A percentile compares a stretch with the other conserved stretches of the same genome.
These are phyloP conservation scores for Takifugu bimaculatus DNA, from an alignment of 2,113 vertebrate genomes.

Conservation along the genomic window DNA sequence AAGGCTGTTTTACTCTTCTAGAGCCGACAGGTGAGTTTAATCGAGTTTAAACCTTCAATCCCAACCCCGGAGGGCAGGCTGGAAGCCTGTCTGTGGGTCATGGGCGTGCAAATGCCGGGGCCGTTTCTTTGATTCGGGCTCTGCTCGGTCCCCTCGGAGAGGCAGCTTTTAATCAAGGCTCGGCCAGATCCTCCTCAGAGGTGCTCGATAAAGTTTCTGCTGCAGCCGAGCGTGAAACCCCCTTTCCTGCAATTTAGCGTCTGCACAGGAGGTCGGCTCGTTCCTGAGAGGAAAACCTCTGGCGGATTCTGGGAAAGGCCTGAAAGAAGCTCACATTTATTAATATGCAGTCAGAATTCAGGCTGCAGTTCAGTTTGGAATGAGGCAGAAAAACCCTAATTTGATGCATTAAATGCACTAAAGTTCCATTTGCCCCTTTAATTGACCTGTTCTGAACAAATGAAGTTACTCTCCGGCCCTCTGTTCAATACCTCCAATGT, in stretches of 20 bases:
- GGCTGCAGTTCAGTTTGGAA: slow-evolving; percentile 1
- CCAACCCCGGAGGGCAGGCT: no score
- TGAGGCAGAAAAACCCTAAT: slow-evolving; percentile 1
- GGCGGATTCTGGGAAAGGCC: slow-evolving; percentile 26
- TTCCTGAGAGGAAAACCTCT: slow-evolving; percentile 15
- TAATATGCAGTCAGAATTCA: no score
- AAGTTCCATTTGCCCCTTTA: slow-evolving; percentile 17
- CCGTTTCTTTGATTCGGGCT: neutral
- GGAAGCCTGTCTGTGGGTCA: no score
- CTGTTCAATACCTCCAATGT: slow-evolving; percentile 28
- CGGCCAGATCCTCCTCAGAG: slow-evolving; percentile 41
- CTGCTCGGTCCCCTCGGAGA: slow-evolving; percentile 16
- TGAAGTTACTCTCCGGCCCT: slow-evolving; percentile 21
- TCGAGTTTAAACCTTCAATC: no score
- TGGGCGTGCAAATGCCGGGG: no score
- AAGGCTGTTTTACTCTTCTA: no score
- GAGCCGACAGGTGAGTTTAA: no score
- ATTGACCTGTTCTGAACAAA: slow-evolving; percentile 17
- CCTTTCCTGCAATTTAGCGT: slow-evolving; percentile 70
- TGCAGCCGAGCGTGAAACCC: slow-evolving; percentile 64
- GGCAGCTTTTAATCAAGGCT: slow-evolving; percentile 50
- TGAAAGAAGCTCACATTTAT: neutral
- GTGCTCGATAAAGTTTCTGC: slow-evolving; percentile 66
- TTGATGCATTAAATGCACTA: slow-evolving; percentile 9
- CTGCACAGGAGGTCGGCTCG: slow-evolving; percentile 48